Percentiles rank a stretch among this genome's conserved stretches.
These are phyloP conservation scores for Neolamprologus toae DNA, from an alignment of 2,113 vertebrate species.

Conservation along the genomic window DNA sequence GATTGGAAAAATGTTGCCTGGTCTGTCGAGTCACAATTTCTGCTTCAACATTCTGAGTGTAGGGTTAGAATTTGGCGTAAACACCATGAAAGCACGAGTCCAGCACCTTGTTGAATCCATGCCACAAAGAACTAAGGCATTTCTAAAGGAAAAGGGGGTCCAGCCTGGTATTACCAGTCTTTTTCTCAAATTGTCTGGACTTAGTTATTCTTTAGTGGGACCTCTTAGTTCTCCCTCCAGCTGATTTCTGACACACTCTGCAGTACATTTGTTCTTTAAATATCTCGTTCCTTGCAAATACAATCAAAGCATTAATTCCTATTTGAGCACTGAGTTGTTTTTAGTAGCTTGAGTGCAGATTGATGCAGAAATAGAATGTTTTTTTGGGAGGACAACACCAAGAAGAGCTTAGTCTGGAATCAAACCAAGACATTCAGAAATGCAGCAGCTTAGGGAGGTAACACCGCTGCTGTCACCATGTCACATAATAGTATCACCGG, in stretches of 20 bases:
- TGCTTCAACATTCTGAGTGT: not conserved
- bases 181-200: not conserved
- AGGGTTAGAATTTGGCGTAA: not conserved
- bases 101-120: not conserved
- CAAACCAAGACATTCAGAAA: not conserved
- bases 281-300: not conserved
- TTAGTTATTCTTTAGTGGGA: not conserved
- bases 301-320: not conserved
- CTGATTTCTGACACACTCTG: not conserved
- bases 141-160: not conserved
- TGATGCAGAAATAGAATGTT: not conserved
- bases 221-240: not conserved
- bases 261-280: not conserved
- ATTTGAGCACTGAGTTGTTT: not conserved
- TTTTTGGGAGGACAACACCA: not conserved
- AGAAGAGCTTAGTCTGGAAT: not conserved
- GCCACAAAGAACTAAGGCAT: not conserved
- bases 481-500: slow-evolving; percentile 1
- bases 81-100: not conserved
- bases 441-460: not conserved
- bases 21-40: not conserved
- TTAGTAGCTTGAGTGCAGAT: not conserved
- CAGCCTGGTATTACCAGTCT: not conserved
- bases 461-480: not conserved
- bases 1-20: not conserved